Evolutionary conservation across 2,113 vertebrate species (phyloP), one percentile per base, ranked within the genome.

Genomic region (Lepisosteus osseus): DNA sequence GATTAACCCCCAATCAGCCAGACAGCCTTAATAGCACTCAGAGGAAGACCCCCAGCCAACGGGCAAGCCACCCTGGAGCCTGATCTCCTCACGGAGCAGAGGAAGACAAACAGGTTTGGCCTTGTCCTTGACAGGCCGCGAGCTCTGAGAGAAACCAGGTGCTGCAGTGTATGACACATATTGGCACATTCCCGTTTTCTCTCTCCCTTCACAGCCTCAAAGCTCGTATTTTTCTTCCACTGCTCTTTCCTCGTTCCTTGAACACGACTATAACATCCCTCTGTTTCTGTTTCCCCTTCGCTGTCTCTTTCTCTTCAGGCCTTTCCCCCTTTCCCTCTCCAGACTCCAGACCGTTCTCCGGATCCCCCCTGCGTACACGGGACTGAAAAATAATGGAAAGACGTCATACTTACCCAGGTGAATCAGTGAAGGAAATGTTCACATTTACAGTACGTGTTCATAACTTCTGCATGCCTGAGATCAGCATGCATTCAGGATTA

Each of bases 1-100:
- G 90, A 89, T 91, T 86, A 89, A 72, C 80, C 82, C 65, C 82
- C 86, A 89, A 90, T 88, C 88, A 89, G 90, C 90, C 88, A 83
- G 84, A 73, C 73, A 77, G 74, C 72, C 78, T 51, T 73, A 82
- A 75, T 70, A 69, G 78, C 62, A 71, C 81, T 71, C 77, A 76
- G 70, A 70, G 64, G 70, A 76, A 72, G 75, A 80, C 80, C 78
- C 69, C 75, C 79, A 81, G 81, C 78, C 78, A 77, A 77, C 81
- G 81, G 79, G 80, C 82, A 76, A 79, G 80, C 76, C 51, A 81
- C 43, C 67, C 59, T 68, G 67, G 68, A 78, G 77, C 72, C 42
- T 3, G 65, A 68, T 62, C 65, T 44, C 67, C 68, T 57, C 63
- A 45, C 72, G 72, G 70, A 78, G 68, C 79, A 75, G 67, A 29